Conservation (phyloP, 2,797 vertebrate species). For the Manis crassicaudata region DNA sequence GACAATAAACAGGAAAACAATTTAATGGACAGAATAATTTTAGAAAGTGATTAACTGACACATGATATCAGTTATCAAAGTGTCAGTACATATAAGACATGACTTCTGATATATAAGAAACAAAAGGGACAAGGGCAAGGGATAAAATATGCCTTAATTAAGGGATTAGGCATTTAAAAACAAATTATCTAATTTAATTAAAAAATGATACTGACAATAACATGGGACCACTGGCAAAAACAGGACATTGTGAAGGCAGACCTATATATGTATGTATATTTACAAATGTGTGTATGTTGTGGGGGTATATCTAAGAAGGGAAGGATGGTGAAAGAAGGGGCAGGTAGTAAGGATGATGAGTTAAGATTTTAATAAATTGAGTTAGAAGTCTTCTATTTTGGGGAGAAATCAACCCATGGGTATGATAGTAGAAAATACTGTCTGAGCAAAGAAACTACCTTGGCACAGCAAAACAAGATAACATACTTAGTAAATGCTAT, state of each 20-base stretch:
- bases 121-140: background rate
- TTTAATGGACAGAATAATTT: conserved; percentile 1
- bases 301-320: background rate
- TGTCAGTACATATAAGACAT: background rate
- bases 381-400: background rate
- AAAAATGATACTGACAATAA: background rate
- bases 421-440: background rate
- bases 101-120: background rate
- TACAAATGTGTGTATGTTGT: background rate
- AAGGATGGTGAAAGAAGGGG: background rate
- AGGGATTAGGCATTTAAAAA: background rate
- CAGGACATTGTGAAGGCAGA: background rate
- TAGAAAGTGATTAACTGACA: background rate
- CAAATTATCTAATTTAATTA: background rate
- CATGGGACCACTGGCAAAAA: background rate
- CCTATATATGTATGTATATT: background rate
- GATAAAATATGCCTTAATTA: background rate
- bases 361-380: background rate
- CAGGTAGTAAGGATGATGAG: background rate
- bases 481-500: conserved; percentile 1
- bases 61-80: background rate
- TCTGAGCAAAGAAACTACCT: background rate
- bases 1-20: background rate
- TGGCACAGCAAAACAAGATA: background rate
- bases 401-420: background rate